phyloP scores from a whole-genome alignment of 2,888 invertebrate species.

The Athalia rosae region DNA sequence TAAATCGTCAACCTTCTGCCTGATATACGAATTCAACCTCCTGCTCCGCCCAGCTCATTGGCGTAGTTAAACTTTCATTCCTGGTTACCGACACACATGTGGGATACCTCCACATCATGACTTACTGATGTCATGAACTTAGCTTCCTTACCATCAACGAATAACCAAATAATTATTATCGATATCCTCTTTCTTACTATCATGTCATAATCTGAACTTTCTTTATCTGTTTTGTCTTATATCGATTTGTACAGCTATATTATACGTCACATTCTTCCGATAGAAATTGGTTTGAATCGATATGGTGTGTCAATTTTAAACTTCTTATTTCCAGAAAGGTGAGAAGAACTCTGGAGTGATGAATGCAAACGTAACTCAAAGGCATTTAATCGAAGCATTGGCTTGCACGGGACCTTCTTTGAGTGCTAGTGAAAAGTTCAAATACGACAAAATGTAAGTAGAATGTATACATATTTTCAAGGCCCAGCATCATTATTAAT shows the following conservation, averaged over 20 bases:
- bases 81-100: too few relatives aligned
- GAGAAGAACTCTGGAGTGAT: background rate
- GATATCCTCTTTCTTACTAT: too few relatives aligned
- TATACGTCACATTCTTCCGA: background rate
- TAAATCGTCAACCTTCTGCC: too few relatives aligned
- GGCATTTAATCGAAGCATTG: slow-evolving; percentile 81
- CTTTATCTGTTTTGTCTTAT: too few relatives aligned
- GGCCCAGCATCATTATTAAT: slow-evolving; percentile 13
- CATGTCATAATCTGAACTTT: too few relatives aligned
- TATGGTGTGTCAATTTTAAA: too few relatives aligned
- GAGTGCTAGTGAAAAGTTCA: slow-evolving; percentile 80
- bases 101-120: too few relatives aligned
- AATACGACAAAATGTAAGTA: slow-evolving; percentile 87
- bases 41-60: background rate
- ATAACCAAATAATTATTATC: too few relatives aligned
- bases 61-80: background rate
- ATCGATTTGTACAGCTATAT: too few relatives aligned
- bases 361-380: slow-evolving; percentile 73
- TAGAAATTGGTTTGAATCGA: background rate
- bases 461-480: background rate
- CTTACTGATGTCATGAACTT: too few relatives aligned
- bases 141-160: too few relatives aligned
- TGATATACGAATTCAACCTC: background rate
- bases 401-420: slow-evolving; percentile 86
- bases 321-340: background rate